Conservation (phyloP, 2,797 vertebrate species). For the Sebastes nivosus region DNA sequence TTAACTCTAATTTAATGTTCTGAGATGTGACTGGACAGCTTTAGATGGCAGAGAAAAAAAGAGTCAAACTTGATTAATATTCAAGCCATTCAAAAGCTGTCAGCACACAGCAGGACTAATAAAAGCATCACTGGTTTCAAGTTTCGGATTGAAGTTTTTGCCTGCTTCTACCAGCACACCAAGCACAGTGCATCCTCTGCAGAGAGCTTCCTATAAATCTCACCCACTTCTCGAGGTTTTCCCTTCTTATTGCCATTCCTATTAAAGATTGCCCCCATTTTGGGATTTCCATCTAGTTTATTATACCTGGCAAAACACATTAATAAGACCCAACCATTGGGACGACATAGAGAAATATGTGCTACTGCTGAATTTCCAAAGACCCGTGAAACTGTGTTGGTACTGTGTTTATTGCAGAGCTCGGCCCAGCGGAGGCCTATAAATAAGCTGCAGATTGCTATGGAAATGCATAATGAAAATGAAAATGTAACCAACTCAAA, state of each 20-base stretch:
- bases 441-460: constrained; percentile 44
- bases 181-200: not conserved
- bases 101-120: constrained; percentile 41
- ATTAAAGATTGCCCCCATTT: constrained; percentile 49
- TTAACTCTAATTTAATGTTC: constrained; percentile 66
- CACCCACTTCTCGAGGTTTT: constrained; percentile 14
- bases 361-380: constrained; percentile 28
- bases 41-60: constrained; percentile 34
- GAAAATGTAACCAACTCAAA: constrained; percentile 25
- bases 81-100: constrained; percentile 48
- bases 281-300: constrained; percentile 50
- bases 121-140: constrained; percentile 30
- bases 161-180: constrained; percentile 8
- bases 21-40: constrained; percentile 56
- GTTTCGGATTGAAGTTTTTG: constrained; percentile 15
- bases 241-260: constrained; percentile 25
- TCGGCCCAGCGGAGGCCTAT: constrained; percentile 25
- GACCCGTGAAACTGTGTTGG: constrained; percentile 6
- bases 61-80: constrained; percentile 56
- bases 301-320: constrained; percentile 53
- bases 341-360: constrained; percentile 16
- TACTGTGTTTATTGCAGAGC: constrained; percentile 39
- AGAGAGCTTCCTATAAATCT: constrained; percentile 26
- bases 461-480: constrained; percentile 43
- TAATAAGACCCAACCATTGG: constrained; percentile 54